A percentile compares a stretch with the other conserved stretches of the same genome.
Evolutionary conservation across 2,113 vertebrate genomes (phyloP).

Genomic region (Lucifuga dentata): DNA sequence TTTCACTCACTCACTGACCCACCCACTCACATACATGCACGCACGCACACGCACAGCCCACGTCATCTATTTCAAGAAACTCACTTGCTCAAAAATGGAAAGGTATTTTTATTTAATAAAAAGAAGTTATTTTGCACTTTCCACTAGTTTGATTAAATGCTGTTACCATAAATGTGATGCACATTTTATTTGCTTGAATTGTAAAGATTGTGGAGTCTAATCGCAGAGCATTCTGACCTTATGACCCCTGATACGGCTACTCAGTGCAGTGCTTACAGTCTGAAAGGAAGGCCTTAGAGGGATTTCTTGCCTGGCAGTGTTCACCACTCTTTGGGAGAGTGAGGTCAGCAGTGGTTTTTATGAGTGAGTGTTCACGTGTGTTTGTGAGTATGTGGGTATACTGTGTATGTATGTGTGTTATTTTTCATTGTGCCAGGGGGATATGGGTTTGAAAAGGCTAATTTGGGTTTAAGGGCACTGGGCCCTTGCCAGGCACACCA

Average conservation of each 20-base stretch:
- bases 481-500: conserved; percentile 70
- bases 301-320: conserved; percentile 60
- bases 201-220: conserved; percentile 56
- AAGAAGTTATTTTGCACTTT: conserved; percentile 1
- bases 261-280: conserved; percentile 67
- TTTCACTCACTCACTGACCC: conserved; percentile 38
- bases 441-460: conserved; percentile 78
- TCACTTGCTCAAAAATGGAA: conserved; percentile 29
- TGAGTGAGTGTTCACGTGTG: conserved; percentile 8
- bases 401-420: conserved; percentile 43
- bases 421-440: conserved; percentile 71
- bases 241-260: conserved; percentile 70
- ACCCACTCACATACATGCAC: conserved; percentile 6
- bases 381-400: conserved; percentile 44
- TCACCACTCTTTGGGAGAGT: conserved; percentile 66
- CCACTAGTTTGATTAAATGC: conserved; percentile 43
- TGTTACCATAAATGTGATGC: conserved; percentile 46
- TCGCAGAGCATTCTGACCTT: conserved; percentile 58
- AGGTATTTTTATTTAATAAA: conserved; percentile 50
- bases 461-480: conserved; percentile 78
- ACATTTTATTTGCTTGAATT: conserved; percentile 67
- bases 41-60: conserved; percentile 16
- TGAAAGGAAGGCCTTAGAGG: conserved; percentile 73
- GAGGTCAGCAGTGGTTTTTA: conserved; percentile 59
- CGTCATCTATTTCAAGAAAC: conserved; percentile 5